Conservation (phyloP, 2,113 vertebrate species). For the Rhinopomastus cyanomelas region DNA sequence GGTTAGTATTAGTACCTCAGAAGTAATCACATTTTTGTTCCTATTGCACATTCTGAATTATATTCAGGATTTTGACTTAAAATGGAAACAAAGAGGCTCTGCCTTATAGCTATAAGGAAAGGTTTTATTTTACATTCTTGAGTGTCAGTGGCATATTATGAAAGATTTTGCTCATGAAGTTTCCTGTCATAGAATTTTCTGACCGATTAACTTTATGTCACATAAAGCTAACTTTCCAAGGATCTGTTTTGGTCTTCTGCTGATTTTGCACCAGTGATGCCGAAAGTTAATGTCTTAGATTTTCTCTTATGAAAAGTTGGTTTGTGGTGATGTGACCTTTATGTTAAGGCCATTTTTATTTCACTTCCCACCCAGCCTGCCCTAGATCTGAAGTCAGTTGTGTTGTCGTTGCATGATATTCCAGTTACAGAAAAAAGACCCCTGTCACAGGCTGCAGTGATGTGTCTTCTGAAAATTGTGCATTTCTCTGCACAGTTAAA, state of each 20-base stretch:
- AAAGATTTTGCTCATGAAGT: constrained; percentile 47
- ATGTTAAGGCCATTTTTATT: constrained; percentile 19
- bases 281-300: constrained; percentile 65
- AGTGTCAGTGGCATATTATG: constrained; percentile 35
- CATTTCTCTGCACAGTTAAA: constrained; percentile 38
- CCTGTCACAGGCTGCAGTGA: background rate
- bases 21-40: background rate
- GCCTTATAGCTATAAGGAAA: background rate
- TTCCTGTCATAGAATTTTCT: constrained; percentile 49
- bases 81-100: background rate
- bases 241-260: background rate
- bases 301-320: constrained; percentile 40
- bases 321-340: constrained; percentile 47
- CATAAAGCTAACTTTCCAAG: constrained; percentile 49
- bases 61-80: background rate
- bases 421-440: background rate
- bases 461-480: constrained; percentile 13
- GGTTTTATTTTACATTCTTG: constrained; percentile 18
- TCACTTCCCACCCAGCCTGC: background rate
- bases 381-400: background rate
- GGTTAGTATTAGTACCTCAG: background rate
- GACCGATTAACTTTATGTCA: constrained; percentile 54
- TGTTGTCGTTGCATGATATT: background rate
- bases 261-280: constrained; percentile 25
- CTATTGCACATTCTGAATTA: background rate